phyloP scores from a whole-genome alignment of 2,888 invertebrate species.

The Beris chalybata region DNA sequence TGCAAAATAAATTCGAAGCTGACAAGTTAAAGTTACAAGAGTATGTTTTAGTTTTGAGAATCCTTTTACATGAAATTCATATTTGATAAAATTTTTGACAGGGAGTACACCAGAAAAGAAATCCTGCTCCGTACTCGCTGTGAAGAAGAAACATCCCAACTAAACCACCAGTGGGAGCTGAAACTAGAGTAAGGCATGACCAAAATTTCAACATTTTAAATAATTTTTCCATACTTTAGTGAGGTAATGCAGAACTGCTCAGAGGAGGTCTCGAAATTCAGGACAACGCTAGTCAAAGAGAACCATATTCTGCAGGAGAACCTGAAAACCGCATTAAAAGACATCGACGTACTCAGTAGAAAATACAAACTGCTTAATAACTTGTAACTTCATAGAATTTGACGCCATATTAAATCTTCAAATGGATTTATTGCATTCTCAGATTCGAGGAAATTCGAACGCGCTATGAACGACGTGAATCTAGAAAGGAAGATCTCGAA shows the following conservation, averaged over 20 bases:
- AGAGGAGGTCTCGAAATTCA: conserved; percentile 24
- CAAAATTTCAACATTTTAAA: neutral
- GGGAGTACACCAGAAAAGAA: conserved; percentile 26
- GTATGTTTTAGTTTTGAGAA: conserved; percentile 6
- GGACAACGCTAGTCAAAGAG: conserved; percentile 14
- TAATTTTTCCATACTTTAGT: neutral
- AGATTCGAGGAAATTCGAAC: conserved; percentile 33
- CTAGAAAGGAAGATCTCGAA: conserved; percentile 36
- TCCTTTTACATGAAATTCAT: neutral
- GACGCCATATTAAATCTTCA: conserved; percentile 1
- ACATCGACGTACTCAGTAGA: conserved; percentile 21
- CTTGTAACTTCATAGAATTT: conserved; percentile 10
- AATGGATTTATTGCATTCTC: neutral
- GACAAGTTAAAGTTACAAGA: conserved; percentile 6
- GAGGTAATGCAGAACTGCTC: conserved; percentile 28
- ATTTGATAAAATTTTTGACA: neutral
- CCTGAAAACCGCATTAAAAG: conserved; percentile 12
- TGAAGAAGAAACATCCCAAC: conserved; percentile 31
- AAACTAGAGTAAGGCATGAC: conserved; percentile 20
- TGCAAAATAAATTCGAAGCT: neutral
- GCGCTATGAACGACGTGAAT: conserved; percentile 33
- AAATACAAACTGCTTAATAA: conserved; percentile 29
- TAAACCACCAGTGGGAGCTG: conserved; percentile 31
- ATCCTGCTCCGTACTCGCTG: conserved; percentile 14
- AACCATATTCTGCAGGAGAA: conserved; percentile 23